Conservation (phyloP, 2,113 vertebrate genomes). For the Panthera leo region DNA sequence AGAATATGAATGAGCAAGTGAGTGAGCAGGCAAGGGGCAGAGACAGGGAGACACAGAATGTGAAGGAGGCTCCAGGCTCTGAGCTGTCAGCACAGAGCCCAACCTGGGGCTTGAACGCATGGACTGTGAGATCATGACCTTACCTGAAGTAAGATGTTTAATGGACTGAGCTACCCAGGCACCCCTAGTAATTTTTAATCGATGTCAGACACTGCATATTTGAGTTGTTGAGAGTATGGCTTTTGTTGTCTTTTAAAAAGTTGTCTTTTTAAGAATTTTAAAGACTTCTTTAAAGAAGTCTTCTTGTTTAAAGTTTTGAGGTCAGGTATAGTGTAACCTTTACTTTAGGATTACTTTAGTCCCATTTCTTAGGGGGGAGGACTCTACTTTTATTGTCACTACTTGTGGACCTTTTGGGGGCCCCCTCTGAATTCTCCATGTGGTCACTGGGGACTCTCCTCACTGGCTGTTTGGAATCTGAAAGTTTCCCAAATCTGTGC, state of each 20-base stretch:
- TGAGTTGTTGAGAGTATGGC: not conserved
- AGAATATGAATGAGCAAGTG: too few relatives aligned
- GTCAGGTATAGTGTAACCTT: not conserved
- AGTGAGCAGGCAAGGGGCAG: too few relatives aligned
- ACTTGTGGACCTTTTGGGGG: not conserved
- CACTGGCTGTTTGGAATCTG: not conserved
- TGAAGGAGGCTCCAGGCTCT: too few relatives aligned
- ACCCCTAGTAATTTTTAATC: not conserved
- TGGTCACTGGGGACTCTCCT: not conserved
- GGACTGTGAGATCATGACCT: too few relatives aligned
- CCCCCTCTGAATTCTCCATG: not conserved
- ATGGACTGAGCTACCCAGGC: too few relatives aligned
- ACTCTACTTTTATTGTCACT: not conserved
- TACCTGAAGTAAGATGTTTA: too few relatives aligned
- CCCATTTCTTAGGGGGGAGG: not conserved
- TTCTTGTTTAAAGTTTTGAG: not conserved
- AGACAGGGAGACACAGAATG: too few relatives aligned
- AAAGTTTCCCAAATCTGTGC: not conserved
- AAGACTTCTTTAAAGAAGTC: too few relatives aligned
- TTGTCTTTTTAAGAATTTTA: too few relatives aligned
- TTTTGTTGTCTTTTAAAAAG: not conserved
- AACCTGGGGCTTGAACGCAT: too few relatives aligned
- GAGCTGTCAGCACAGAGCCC: too few relatives aligned
- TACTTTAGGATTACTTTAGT: not conserved
- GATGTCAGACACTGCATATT: not conserved